A percentile compares a stretch with the other conserved stretches of the same genome.
Conservation (phyloP, 2,888 invertebrate genomes). For the Gandaritis pyraliata region DNA sequence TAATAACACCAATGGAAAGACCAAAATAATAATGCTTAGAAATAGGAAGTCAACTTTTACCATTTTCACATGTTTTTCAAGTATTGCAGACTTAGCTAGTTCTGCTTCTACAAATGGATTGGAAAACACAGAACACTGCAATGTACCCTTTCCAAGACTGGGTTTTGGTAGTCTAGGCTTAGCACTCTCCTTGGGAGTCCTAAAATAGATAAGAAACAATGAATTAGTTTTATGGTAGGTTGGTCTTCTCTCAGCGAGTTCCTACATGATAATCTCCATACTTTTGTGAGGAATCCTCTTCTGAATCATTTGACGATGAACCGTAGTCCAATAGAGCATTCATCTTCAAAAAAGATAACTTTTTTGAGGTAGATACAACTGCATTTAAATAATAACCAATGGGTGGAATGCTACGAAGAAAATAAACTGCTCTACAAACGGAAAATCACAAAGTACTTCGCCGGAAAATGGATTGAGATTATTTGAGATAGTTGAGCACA, state of each 20-base stretch:
- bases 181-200: constrained; percentile 44
- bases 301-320: constrained; percentile 76
- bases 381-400: neutral
- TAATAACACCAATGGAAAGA: neutral
- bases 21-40: constrained; percentile 16
- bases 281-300: constrained; percentile 71
- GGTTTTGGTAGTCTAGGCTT: constrained; percentile 86
- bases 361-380: neutral
- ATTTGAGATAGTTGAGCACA: too few relatives aligned
- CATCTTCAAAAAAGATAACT: constrained; percentile 61
- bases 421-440: too few relatives aligned
- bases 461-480: too few relatives aligned
- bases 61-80: constrained; percentile 97
- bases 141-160: constrained; percentile 81
- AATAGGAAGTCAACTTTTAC: constrained; percentile 86
- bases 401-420: neutral
- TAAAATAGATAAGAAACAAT: constrained; percentile 15
- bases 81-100: constrained; percentile 92
- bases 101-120: constrained; percentile 95
- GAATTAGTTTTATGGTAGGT: neutral
- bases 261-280: constrained; percentile 35
- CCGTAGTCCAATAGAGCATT: constrained; percentile 89
- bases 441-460: too few relatives aligned
- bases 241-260: neutral
- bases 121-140: constrained; percentile 91